Evolutionary conservation across 30 jellyfish, hydroid and myxozoan species (phyloP).

Genomic region (Pelagia noctiluca): DNA sequence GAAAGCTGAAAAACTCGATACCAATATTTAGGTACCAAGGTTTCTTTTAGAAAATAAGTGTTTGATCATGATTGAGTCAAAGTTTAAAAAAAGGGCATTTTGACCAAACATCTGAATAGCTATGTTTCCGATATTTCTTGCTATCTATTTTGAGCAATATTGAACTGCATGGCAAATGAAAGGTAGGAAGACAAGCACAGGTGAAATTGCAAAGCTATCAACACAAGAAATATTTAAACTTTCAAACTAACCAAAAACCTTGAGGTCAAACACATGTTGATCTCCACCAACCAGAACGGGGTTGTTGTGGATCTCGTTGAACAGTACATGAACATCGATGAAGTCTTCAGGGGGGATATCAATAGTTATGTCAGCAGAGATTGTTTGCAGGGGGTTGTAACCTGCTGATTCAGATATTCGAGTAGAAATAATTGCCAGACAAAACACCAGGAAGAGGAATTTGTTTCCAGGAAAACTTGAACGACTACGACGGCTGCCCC

Average conservation of each 20-base stretch:
- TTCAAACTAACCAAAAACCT: conserved; percentile 46
- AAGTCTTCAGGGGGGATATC: conserved; percentile 49
- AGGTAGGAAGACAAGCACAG: no score
- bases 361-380: conserved; percentile 52
- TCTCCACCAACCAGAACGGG: conserved; percentile 50
- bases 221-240: background rate
- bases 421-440: conserved; percentile 16
- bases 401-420: conserved; percentile 22
- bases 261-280: conserved; percentile 16
- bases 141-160: no score
- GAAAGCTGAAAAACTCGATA: no score
- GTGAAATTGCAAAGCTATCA: no score
- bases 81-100: no score
- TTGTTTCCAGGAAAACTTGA: conserved; percentile 4
- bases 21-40: no score
- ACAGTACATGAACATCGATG: conserved; percentile 13
- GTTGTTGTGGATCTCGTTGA: conserved; percentile 24
- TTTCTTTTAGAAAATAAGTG: no score
- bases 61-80: no score
- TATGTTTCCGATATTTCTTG: no score
- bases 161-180: no score
- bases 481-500: no score
- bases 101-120: no score
- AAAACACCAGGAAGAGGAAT: conserved; percentile 16
- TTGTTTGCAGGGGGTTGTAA: conserved; percentile 27